Evolutionary conservation across 2,888 invertebrate species (phyloP), one percentile per base, ranked within the genome.

Genomic region (Ecdyonurus torrentis): DNA sequence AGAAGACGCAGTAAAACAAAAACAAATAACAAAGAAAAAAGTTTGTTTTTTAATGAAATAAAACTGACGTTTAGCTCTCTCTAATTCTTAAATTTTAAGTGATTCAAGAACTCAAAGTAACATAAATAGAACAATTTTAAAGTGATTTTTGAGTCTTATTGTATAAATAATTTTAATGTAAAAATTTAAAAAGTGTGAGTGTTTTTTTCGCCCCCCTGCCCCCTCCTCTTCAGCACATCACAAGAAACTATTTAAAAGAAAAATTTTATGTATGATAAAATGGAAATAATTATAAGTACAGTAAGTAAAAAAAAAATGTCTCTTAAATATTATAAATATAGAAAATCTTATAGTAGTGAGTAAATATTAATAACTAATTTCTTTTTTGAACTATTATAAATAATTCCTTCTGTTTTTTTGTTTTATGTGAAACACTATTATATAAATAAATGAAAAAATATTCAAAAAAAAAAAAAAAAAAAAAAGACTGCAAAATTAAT

Each of bases 1-100:
- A 73, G 67, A 73, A 73, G 67, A 63, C 62, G 25, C 66, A 66
- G 61, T 66, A 63, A 58, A 10, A n/a, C n/a, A n/a, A n/a, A n/a
- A n/a, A n/a, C n/a, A n/a, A n/a, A n/a, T n/a, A n/a, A n/a, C n/a
- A n/a, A n/a, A n/a, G n/a, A n/a, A n/a, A n/a, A n/a, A n/a, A n/a
- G n/a, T n/a, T n/a, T n/a, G n/a, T n/a, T n/a, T n/a, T n/a, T 15
- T 15, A 37, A 37, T 37, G 37, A 15, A 37, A 5, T 37, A 37
- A 5, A 37, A 37, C 15, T 37, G 15, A 15, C 5, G 15, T 5
- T 37, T 15, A 5, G 37, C 37, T 37, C 37, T 37, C 37, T 37
- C 5, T 37, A 37, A n/a, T n/a, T n/a, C n/a, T n/a, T n/a, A n/a
- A n/a, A n/a, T n/a, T n/a, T n/a, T n/a, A n/a, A n/a, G n/a, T n/a